Conservation (phyloP, 2,888 invertebrate species). For the Mimumesa dahlbomi region DNA sequence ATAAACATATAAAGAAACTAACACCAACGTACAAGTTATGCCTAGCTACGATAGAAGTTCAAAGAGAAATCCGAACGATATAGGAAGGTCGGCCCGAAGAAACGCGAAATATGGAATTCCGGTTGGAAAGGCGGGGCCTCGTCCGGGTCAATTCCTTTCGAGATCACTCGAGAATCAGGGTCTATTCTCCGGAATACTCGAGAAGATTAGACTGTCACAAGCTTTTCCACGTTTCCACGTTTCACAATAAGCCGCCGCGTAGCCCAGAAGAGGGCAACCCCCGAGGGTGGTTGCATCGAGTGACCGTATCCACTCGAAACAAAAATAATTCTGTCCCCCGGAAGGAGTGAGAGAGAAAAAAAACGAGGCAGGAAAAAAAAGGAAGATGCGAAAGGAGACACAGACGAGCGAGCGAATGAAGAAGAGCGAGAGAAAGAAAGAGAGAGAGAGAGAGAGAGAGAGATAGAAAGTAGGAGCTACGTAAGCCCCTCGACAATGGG, state of each 20-base stretch:
- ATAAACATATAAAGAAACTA: constrained; percentile 17
- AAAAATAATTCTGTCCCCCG: constrained; percentile 78
- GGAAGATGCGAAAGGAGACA: constrained; percentile 13
- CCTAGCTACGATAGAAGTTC: constrained; percentile 24
- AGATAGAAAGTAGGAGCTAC: constrained; percentile 52
- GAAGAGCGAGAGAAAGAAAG: constrained; percentile 7
- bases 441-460: constrained; percentile 13
- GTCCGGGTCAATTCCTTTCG: constrained; percentile 67
- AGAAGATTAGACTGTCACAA: constrained; percentile 78
- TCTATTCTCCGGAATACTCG: constrained; percentile 76
- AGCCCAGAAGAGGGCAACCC: constrained; percentile 43
- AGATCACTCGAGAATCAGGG: constrained; percentile 74
- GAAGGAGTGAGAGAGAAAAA: constrained; percentile 19
- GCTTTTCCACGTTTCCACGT: constrained; percentile 75
- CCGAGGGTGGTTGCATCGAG: constrained; percentile 71
- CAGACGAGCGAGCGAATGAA: too few relatives aligned
- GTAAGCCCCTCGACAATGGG: constrained; percentile 79
- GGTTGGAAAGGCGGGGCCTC: constrained; percentile 22
- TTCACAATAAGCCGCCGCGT: constrained; percentile 69
- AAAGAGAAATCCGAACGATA: constrained; percentile 29
- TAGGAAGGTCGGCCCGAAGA: neutral
- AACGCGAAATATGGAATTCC: constrained; percentile 57
- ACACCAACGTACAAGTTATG: neutral
- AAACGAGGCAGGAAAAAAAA: constrained; percentile 9
- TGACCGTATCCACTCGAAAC: constrained; percentile 80